Percentiles rank a stretch among this genome's conserved stretches.
phyloP scores from a whole-genome alignment of 2,888 invertebrate species.

The Eudemis profundana region DNA sequence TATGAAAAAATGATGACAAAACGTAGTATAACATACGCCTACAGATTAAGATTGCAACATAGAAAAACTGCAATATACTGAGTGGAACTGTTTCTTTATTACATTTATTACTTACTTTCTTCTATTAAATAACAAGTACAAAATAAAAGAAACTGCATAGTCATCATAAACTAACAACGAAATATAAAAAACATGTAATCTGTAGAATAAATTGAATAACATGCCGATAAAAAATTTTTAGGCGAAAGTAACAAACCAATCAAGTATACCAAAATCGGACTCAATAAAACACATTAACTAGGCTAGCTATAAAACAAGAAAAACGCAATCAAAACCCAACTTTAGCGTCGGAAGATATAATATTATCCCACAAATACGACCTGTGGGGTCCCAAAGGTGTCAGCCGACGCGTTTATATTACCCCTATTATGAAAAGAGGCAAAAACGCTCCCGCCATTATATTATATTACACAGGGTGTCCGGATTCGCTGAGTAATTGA shows the following conservation, averaged over 20 bases:
- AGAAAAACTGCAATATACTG: too few relatives aligned
- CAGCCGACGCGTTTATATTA: constrained; percentile 80
- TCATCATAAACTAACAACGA: too few relatives aligned
- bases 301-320: constrained; percentile 18
- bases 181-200: too few relatives aligned
- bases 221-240: background rate
- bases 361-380: constrained; percentile 68
- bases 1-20: too few relatives aligned
- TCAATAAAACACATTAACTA: constrained; percentile 29
- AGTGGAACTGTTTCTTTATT: too few relatives aligned
- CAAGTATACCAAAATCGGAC: constrained; percentile 6
- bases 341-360: constrained; percentile 56
- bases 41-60: too few relatives aligned
- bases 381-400: constrained; percentile 83
- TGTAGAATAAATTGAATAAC: background rate
- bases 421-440: constrained; percentile 75
- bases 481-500: constrained; percentile 43
- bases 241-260: constrained; percentile 12
- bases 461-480: constrained; percentile 40
- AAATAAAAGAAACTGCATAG: too few relatives aligned
- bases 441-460: constrained; percentile 63
- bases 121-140: too few relatives aligned
- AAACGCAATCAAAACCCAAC: constrained; percentile 51
- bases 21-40: too few relatives aligned
- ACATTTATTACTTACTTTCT: background rate